These are phyloP conservation scores for Potamarius usumacintae DNA, from an alignment of 2,113 vertebrate genomes.

Conservation along the genomic window DNA sequence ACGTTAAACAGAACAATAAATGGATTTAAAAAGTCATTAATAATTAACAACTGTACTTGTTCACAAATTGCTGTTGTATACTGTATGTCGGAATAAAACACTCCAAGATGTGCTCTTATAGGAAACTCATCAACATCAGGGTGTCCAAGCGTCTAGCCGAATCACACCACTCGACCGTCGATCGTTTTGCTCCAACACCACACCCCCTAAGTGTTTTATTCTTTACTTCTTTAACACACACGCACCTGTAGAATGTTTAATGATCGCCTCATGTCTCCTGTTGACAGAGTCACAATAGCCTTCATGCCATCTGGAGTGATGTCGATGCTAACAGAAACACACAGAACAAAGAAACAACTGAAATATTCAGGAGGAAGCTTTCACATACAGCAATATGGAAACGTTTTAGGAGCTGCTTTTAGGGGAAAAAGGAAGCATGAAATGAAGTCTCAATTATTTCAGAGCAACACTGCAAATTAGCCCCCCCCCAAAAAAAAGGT, in stretches of 20 bases:
- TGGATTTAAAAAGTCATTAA: too few species aligned
- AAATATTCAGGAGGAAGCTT: neutral
- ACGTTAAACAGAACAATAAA: too few species aligned
- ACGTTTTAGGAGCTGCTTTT: neutral
- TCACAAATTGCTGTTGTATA: too few species aligned
- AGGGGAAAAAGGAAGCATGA: neutral
- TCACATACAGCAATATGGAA: neutral
- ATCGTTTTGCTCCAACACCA: neutral
- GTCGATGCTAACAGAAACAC: constrained; percentile 77
- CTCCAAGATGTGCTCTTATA: too few species aligned
- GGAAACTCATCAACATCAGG: too few species aligned
- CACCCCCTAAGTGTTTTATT: neutral
- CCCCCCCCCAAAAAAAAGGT: neutral
- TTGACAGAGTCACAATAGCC: constrained; percentile 88
- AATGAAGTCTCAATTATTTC: neutral
- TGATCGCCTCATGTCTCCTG: constrained; percentile 92
- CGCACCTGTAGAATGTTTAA: constrained; percentile 93
- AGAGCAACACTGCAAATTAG: neutral
- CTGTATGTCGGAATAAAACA: too few species aligned
- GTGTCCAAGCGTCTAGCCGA: too few species aligned
- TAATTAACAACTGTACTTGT: too few species aligned
- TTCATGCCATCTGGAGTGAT: constrained; percentile 90
- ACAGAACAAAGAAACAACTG: neutral
- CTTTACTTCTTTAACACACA: neutral
- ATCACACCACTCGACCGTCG: too few species aligned